A percentile compares a stretch with the other conserved stretches of the same genome.
Conservation (phyloP, 2,113 vertebrate genomes). For the Hippocampus barbouri region DNA sequence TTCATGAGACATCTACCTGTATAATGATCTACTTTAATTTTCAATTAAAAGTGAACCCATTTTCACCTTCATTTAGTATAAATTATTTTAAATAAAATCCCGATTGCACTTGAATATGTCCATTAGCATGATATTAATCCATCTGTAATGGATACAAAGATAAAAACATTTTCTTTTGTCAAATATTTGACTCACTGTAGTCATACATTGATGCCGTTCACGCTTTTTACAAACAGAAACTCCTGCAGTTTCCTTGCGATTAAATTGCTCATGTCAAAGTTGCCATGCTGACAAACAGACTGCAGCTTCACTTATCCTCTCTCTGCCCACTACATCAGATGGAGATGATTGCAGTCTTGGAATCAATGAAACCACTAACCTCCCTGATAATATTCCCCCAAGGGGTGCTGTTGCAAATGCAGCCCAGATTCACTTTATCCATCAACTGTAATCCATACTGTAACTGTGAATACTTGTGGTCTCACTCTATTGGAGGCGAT, state of each 20-base stretch:
- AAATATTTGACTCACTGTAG: neutral
- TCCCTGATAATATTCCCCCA: slow-evolving; percentile 69
- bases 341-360: slow-evolving; percentile 67
- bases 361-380: slow-evolving; percentile 75
- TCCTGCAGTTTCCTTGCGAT: neutral
- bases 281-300: slow-evolving; percentile 41
- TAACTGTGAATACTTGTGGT: slow-evolving; percentile 9
- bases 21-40: neutral
- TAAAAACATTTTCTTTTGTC: neutral
- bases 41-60: neutral
- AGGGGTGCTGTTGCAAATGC: slow-evolving; percentile 51
- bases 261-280: slow-evolving; percentile 13
- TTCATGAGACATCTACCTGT: neutral
- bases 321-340: slow-evolving; percentile 71
- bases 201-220: too few species aligned
- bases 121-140: neutral
- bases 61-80: neutral
- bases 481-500: neutral
- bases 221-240: neutral
- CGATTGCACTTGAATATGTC: neutral
- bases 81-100: neutral
- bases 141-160: neutral
- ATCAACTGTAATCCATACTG: slow-evolving; percentile 13
- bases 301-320: slow-evolving; percentile 50
- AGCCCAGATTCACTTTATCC: slow-evolving; percentile 46